Evolutionary conservation across 2,797 vertebrate species (phyloP).

Genomic region (Pipistrellus pygmaeus): DNA sequence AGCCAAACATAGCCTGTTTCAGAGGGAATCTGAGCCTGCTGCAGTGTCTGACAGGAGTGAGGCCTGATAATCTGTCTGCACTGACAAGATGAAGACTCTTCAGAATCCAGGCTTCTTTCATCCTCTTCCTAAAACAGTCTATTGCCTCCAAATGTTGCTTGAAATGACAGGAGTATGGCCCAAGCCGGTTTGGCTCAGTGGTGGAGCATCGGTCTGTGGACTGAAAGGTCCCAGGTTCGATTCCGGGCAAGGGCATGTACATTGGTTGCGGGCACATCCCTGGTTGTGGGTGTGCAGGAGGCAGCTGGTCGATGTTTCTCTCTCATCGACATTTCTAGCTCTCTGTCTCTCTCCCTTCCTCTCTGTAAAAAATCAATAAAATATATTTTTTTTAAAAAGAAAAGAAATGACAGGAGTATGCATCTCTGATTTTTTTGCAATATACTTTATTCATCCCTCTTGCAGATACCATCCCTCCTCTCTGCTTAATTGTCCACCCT

Average conservation of each 20-base stretch:
- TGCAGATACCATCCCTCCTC: conserved; percentile 13
- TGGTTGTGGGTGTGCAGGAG: too few relatives aligned
- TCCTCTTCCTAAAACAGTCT: not conserved
- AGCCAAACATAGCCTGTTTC: not conserved
- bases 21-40: not conserved
- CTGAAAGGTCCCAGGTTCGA: too few relatives aligned
- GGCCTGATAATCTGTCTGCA: not conserved
- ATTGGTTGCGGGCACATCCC: too few relatives aligned
- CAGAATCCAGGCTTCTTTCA: not conserved
- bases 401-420: not conserved
- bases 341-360: too few relatives aligned
- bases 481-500: conserved; percentile 25
- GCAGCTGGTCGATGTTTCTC: too few relatives aligned
- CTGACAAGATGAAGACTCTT: not conserved
- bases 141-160: not conserved
- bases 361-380: too few relatives aligned
- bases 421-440: not conserved
- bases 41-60: not conserved
- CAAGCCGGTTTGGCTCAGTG: too few relatives aligned
- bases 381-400: too few relatives aligned
- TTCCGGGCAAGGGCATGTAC: too few relatives aligned
- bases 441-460: not conserved
- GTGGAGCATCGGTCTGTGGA: too few relatives aligned
- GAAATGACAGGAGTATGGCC: not conserved
- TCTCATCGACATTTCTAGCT: too few relatives aligned